These are phyloP conservation scores for Caenorhabditis sp. DNA, from an alignment of 2,888 invertebrate genomes.

Conservation along the genomic window DNA sequence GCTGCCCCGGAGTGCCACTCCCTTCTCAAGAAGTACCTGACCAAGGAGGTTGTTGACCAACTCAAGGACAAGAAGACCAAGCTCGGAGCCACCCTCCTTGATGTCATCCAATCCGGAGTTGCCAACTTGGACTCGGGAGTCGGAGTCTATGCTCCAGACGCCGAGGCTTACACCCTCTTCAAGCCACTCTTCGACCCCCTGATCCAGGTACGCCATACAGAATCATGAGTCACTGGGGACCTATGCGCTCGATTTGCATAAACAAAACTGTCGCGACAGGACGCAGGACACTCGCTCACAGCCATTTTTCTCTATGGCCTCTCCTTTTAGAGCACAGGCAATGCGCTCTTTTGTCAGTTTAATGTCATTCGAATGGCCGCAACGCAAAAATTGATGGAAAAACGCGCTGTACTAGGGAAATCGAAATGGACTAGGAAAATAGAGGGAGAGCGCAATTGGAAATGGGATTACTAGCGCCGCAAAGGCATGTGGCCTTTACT, in stretches of 20 bases:
- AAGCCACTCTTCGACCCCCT: conserved; percentile 96
- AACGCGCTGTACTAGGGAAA: conserved; percentile 22
- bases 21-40: conserved; percentile 95
- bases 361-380: conserved; percentile 30
- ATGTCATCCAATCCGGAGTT: conserved; percentile 91
- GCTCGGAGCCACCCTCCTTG: conserved; percentile 94
- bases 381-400: conserved; percentile 11
- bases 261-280: background rate
- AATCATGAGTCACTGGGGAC: background rate
- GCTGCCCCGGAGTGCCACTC: conserved; percentile 90
- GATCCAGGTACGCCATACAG: conserved; percentile 86
- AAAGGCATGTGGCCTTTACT: conserved; percentile 28
- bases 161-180: conserved; percentile 94
- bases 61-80: conserved; percentile 95
- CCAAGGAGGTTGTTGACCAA: conserved; percentile 91
- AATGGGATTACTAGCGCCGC: conserved; percentile 58
- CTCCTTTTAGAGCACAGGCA: background rate
- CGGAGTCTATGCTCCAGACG: conserved; percentile 93
- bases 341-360: conserved; percentile 21
- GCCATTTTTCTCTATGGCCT: conserved; percentile 5
- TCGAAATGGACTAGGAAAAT: conserved; percentile 23
- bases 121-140: conserved; percentile 97
- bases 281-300: background rate
- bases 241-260: conserved; percentile 4
- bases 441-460: conserved; percentile 28